These are phyloP conservation scores for Chaunax sp. DNA, from an alignment of 2,797 vertebrate genomes.

Conservation along the genomic window DNA sequence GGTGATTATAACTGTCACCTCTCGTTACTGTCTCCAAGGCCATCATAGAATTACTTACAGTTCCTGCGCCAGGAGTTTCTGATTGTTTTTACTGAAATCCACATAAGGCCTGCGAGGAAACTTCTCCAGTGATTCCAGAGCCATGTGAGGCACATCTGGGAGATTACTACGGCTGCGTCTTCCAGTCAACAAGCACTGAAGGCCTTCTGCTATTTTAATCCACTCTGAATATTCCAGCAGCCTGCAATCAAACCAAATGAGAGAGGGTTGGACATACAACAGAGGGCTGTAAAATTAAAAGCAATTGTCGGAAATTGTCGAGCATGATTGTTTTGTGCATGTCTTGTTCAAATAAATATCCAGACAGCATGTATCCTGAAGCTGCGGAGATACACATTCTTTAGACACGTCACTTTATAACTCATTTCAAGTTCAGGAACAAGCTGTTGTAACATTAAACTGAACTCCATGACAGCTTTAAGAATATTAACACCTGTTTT, in stretches of 20 bases:
- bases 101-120: conserved; percentile 59
- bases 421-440: conserved; percentile 22
- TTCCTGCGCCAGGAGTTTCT: conserved; percentile 65
- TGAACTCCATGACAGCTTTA: no score
- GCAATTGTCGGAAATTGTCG: conserved; percentile 65
- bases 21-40: conserved; percentile 66
- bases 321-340: conserved; percentile 59
- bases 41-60: conserved; percentile 68
- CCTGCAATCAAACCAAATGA: conserved; percentile 73
- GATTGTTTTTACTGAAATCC: conserved; percentile 74
- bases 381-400: not conserved
- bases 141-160: conserved; percentile 79
- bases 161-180: conserved; percentile 66
- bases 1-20: conserved; percentile 74
- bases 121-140: conserved; percentile 63
- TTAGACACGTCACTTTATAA: conserved; percentile 19
- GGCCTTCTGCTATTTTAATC: conserved; percentile 77
- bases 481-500: conserved; percentile 13
- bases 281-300: conserved; percentile 65
- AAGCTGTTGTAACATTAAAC: no score
- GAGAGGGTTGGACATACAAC: conserved; percentile 66
- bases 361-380: conserved; percentile 39
- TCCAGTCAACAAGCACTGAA: conserved; percentile 58
- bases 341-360: conserved; percentile 56
- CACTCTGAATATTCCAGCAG: conserved; percentile 68